Conservation (phyloP, 1,140 invertebrate species). For the Drosophila pseudoobscura region DNA sequence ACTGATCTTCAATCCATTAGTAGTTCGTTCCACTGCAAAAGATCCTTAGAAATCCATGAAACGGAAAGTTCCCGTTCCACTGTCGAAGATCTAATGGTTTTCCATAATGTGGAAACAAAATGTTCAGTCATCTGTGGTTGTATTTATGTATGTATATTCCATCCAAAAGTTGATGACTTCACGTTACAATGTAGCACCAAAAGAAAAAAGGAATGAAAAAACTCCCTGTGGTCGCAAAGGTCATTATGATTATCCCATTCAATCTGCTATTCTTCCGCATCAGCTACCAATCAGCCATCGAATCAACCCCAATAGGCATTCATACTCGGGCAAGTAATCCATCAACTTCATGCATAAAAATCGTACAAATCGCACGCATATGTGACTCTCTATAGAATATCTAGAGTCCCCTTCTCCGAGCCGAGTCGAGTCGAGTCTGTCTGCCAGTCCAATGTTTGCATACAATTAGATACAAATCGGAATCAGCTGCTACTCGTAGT, state of each 20-base stretch:
- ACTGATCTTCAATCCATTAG: background rate
- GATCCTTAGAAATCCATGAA: background rate
- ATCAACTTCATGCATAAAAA: constrained; percentile 77
- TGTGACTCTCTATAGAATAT: constrained; percentile 26
- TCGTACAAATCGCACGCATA: constrained; percentile 73
- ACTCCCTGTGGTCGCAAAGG: constrained; percentile 31
- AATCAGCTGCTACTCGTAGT: constrained; percentile 57
- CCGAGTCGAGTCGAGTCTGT: constrained; percentile 21
- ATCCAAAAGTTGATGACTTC: background rate
- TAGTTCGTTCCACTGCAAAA: background rate
- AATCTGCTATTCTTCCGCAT: constrained; percentile 43
- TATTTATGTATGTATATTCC: background rate
- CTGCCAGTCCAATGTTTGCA: constrained; percentile 62
- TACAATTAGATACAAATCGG: constrained; percentile 81
- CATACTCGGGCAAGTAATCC: constrained; percentile 60
- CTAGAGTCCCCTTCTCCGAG: background rate
- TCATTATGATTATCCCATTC: constrained; percentile 43
- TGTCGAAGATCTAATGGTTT: background rate
- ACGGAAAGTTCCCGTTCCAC: too few species aligned
- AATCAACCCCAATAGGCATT: constrained; percentile 8
- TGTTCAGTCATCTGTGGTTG: constrained; percentile 3
- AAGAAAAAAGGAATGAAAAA: background rate
- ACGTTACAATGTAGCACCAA: background rate
- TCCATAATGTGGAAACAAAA: background rate
- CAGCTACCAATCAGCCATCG: constrained; percentile 2